Percentiles rank a stretch among this genome's conserved stretches.
Evolutionary conservation across 2,797 vertebrate genomes (phyloP).

Genomic region (Phylloscopus collybita): DNA sequence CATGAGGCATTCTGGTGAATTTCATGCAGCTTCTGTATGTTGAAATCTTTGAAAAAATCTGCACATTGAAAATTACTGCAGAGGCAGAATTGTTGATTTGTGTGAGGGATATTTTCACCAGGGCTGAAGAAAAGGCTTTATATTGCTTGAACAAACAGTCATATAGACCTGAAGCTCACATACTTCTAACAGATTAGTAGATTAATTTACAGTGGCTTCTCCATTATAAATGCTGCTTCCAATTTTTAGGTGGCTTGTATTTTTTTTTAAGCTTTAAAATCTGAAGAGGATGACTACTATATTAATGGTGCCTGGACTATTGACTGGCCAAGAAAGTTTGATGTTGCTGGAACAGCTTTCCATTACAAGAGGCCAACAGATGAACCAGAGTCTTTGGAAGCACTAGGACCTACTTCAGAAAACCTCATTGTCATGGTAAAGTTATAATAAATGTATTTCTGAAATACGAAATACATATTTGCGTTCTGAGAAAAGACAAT

Average conservation of each 20-base stretch:
- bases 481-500: not conserved
- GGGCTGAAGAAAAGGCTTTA: not conserved
- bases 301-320: conserved; percentile 99
- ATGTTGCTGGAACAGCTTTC: conserved; percentile 94
- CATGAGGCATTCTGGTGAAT: not conserved
- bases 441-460: conserved; percentile 15
- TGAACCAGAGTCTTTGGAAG: conserved; percentile 93
- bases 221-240: conserved; percentile 66
- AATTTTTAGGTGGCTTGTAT: conserved; percentile 69
- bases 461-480: not conserved
- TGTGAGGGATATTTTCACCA: not conserved
- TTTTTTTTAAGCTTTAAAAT: conserved; percentile 90
- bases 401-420: conserved; percentile 92
- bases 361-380: conserved; percentile 95
- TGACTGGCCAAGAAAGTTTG: conserved; percentile 98
- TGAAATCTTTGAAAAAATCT: not conserved
- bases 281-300: conserved; percentile 94
- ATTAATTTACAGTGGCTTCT: conserved; percentile 34
- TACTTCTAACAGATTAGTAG: not conserved
- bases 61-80: not conserved
- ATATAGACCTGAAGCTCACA: not conserved
- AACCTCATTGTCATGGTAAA: conserved; percentile 96
- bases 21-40: not conserved
- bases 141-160: not conserved
- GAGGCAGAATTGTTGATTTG: not conserved